phyloP scores from a whole-genome alignment of 92 coral and sea anemone genomes.

The Diadumene lineata region DNA sequence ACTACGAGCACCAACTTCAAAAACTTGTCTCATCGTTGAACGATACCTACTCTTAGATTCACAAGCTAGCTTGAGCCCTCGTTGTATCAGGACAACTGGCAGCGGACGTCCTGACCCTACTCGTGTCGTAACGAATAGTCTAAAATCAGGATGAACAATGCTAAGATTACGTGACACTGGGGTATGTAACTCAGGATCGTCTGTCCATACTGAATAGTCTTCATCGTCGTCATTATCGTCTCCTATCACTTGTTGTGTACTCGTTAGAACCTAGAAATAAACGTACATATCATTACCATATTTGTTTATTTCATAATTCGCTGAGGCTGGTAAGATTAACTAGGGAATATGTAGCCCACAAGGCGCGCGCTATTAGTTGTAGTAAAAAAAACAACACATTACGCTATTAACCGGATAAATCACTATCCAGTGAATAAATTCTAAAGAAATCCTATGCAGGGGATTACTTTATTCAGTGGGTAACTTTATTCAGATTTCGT shows the following conservation, averaged over 20 bases:
- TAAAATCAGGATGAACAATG: conserved; percentile 78
- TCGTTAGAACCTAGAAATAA: conserved; percentile 19
- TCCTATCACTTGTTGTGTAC: conserved; percentile 9
- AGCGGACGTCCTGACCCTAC: conserved; percentile 68
- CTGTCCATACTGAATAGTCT: conserved; percentile 10
- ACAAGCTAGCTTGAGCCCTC: conserved; percentile 92
- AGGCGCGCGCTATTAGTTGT: too few relatives aligned
- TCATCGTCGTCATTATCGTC: conserved; percentile 23
- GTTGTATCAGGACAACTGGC: conserved; percentile 86
- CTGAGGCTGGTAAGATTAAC: too few relatives aligned
- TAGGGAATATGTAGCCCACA: too few relatives aligned
- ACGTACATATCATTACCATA: neutral
- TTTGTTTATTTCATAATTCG: too few relatives aligned
- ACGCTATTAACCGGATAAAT: too few relatives aligned
- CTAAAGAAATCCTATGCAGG: too few relatives aligned
- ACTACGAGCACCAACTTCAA: conserved; percentile 45
- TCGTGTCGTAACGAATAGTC: conserved; percentile 76
- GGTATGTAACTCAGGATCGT: conserved; percentile 15
- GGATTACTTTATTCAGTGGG: too few relatives aligned
- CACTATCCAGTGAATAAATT: too few relatives aligned
- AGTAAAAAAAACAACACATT: too few relatives aligned
- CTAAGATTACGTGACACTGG: conserved; percentile 3
- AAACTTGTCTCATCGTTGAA: conserved; percentile 49
- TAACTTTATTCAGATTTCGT: too few relatives aligned
- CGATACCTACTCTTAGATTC: conserved; percentile 66